Conservation (phyloP, 1,140 invertebrate species). For the Nephila pilipes region DNA sequence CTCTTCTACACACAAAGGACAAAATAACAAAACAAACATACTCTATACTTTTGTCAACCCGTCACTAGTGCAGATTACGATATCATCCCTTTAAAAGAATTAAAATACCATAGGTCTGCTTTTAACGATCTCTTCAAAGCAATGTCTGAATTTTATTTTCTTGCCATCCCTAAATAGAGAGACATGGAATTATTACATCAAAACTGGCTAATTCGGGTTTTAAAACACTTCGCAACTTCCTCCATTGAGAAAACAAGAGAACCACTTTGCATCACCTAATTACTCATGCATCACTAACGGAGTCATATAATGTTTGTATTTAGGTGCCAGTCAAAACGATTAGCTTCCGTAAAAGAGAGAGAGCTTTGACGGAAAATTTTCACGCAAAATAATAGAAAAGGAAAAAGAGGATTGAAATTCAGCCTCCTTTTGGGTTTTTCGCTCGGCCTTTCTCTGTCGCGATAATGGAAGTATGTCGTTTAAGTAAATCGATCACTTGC, state of each 20-base stretch:
- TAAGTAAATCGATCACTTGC: constrained; percentile 33
- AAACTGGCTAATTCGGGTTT: constrained; percentile 15
- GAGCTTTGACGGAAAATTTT: constrained; percentile 7
- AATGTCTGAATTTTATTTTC: not conserved
- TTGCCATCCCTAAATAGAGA: not conserved
- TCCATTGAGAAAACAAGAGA: constrained; percentile 26
- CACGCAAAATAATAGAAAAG: not conserved
- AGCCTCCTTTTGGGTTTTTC: not conserved
- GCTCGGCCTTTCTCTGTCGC: not conserved
- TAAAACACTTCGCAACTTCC: not conserved
- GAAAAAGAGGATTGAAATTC: constrained; percentile 2
- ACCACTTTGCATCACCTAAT: not conserved
- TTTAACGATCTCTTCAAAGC: not conserved
- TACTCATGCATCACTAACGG: not conserved
- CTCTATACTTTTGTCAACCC: not conserved
- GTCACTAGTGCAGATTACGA: not conserved
- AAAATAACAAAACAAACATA: not conserved
- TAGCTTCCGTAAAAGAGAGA: not conserved
- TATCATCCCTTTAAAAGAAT: not conserved
- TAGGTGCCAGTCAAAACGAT: constrained; percentile 24
- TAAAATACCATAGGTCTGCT: not conserved
- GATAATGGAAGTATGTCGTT: constrained; percentile 21
- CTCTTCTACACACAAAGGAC: not conserved
- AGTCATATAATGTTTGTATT: not conserved
- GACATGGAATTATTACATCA: constrained; percentile 1